phyloP scores from a whole-genome alignment of 2,113 vertebrate species.

The Pluvialis apricaria region DNA sequence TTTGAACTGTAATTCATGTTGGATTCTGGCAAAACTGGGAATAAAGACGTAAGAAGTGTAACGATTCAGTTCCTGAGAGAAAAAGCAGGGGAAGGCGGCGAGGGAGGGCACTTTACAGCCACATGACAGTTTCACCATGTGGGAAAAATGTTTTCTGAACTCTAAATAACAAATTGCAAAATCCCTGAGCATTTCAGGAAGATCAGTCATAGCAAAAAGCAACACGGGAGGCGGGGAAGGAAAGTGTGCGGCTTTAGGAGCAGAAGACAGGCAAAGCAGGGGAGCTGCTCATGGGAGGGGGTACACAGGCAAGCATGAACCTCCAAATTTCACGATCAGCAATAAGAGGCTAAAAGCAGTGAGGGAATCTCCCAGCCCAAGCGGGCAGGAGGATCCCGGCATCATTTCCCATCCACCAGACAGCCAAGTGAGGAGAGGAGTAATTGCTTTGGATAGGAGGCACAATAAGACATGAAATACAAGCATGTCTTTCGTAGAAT shows the following conservation, averaged over 20 bases:
- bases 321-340: not conserved
- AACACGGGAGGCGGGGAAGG: not conserved
- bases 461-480: constrained; percentile 34
- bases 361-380: not conserved
- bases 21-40: not conserved
- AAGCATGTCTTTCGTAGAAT: not conserved
- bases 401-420: not conserved
- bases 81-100: not conserved
- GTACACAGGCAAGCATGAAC: accelerated
- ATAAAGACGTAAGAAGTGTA: not conserved
- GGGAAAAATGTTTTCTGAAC: not conserved
- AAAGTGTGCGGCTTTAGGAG: not conserved
- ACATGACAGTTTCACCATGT: not conserved
- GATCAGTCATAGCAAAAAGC: not conserved
- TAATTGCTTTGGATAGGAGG: constrained; percentile 25
- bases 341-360: not conserved
- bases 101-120: not conserved
- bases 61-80: not conserved
- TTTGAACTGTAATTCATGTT: not conserved
- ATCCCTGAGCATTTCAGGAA: not conserved
- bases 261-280: not conserved
- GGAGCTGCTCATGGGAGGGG: not conserved
- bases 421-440: not conserved
- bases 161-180: constrained; percentile 18
- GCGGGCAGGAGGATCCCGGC: not conserved